Conservation (phyloP, 2,797 vertebrate genomes). For the Falco cherrug region DNA sequence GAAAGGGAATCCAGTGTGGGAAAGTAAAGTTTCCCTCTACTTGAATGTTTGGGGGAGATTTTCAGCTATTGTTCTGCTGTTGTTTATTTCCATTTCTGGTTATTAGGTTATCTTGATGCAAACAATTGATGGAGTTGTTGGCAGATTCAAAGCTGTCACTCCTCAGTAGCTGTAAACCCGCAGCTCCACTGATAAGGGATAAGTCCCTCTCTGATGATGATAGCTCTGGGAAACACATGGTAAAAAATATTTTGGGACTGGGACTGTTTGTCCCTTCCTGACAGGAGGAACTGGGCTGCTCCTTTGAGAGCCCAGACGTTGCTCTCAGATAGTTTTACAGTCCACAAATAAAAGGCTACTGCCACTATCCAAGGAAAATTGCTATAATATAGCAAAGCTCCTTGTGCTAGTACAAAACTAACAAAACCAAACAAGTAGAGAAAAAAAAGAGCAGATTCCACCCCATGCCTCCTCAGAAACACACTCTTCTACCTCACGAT, state of each 20-base stretch:
- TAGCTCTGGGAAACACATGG: background rate
- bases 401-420: background rate
- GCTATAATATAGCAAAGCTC: background rate
- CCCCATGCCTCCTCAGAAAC: background rate
- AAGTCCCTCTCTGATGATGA: background rate
- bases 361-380: background rate
- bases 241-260: background rate
- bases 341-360: background rate
- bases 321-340: background rate
- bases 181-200: background rate
- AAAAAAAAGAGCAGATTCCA: background rate
- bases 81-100: background rate
- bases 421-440: background rate
- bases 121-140: background rate
- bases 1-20: background rate
- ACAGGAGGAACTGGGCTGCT: background rate
- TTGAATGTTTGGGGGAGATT: background rate
- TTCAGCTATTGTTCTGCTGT: background rate
- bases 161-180: background rate
- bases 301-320: background rate
- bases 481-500: background rate
- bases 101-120: background rate
- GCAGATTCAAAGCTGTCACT: background rate
- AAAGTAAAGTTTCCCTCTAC: background rate
- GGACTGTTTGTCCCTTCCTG: background rate